Percentiles rank a stretch among this genome's conserved stretches.
Evolutionary conservation across 2,113 vertebrate species (phyloP).

Genomic region (Poecile atricapillus): DNA sequence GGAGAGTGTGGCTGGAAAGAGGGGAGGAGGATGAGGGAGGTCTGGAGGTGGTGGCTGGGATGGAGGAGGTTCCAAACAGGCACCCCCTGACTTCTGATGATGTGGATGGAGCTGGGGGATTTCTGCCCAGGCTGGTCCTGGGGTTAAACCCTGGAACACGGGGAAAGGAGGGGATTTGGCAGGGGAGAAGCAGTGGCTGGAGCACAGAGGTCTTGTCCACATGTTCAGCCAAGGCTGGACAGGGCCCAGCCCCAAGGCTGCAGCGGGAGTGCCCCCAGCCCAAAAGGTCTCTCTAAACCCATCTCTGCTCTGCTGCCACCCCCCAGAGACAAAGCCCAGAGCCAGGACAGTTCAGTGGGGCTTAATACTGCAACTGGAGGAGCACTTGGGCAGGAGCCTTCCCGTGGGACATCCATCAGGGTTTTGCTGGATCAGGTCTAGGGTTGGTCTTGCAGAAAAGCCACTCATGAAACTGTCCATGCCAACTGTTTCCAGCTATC

Average conservation of each 20-base stretch:
- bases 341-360: background rate
- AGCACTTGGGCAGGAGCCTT: background rate
- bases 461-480: background rate
- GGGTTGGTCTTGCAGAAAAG: background rate
- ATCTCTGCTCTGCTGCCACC: background rate
- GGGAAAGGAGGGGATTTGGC: background rate
- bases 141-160: background rate
- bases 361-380: background rate
- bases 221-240: background rate
- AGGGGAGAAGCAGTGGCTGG: background rate
- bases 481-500: background rate
- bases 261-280: background rate
- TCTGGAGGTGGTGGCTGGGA: background rate
- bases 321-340: background rate
- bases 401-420: background rate
- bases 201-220: accelerated
- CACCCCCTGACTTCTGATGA: accelerated
- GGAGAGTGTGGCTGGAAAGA: background rate
- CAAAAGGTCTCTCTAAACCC: background rate
- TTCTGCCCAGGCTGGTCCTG: background rate
- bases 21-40: accelerated
- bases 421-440: background rate
- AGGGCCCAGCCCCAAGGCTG: background rate
- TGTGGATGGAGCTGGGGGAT: background rate
- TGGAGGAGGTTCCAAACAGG: background rate